Conservation (phyloP, 30 jellyfish, hydroid and myxozoan species). For the Turritopsis rubra region DNA sequence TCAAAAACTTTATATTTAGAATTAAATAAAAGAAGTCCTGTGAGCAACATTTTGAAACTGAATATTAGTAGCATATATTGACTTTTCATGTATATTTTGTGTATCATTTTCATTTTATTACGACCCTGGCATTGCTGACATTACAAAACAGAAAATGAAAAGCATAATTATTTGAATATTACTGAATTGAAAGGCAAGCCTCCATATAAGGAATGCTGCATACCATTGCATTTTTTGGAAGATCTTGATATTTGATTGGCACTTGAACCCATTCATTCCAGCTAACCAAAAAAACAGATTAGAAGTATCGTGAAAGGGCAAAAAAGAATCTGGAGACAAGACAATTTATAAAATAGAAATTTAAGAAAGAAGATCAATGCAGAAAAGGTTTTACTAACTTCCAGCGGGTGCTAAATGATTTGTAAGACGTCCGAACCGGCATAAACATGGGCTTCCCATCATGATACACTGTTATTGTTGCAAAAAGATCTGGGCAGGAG, state of each 20-base stretch:
- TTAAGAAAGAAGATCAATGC: not conserved
- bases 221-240: slow-evolving; percentile 91
- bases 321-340: not conserved
- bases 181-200: too few species aligned
- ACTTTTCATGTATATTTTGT: too few species aligned
- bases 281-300: slow-evolving; percentile 39
- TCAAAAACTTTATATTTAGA: too few species aligned
- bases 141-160: too few species aligned
- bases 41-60: too few species aligned
- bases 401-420: slow-evolving; percentile 91
- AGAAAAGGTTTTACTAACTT: too few species aligned
- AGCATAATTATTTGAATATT: too few species aligned
- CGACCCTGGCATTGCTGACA: too few species aligned
- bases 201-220: too few species aligned
- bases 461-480: slow-evolving; percentile 62
- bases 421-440: slow-evolving; percentile 74
- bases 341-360: not conserved
- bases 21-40: too few species aligned
- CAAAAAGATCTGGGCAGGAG: slow-evolving; percentile 90
- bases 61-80: too few species aligned
- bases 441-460: slow-evolving; percentile 72
- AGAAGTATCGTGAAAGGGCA: not conserved
- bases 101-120: too few species aligned
- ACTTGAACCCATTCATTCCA: slow-evolving; percentile 96
- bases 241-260: slow-evolving; percentile 91